These are phyloP conservation scores for Rachycentron canadum DNA, from an alignment of 2,797 vertebrate species.

Conservation along the genomic window DNA sequence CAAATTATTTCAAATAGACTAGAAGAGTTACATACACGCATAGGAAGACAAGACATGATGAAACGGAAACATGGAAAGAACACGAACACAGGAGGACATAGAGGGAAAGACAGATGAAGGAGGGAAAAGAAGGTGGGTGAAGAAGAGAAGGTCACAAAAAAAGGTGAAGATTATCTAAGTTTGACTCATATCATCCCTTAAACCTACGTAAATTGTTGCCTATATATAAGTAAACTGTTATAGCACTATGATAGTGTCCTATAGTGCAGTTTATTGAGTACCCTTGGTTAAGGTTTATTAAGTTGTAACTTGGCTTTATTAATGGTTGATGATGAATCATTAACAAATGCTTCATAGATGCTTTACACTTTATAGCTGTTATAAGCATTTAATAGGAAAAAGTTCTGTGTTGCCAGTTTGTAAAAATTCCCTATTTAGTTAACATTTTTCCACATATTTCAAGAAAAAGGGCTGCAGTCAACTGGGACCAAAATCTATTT, in stretches of 20 bases:
- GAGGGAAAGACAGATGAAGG: too few species aligned
- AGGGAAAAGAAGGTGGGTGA: not conserved
- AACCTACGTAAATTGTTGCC: not conserved
- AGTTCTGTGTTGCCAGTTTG: too few species aligned
- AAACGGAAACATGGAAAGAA: conserved; percentile 2
- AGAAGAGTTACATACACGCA: not conserved
- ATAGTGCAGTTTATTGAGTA: not conserved
- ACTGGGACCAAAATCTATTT: too few species aligned
- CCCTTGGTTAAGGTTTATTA: not conserved
- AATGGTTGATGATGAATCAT: not conserved
- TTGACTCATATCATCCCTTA: not conserved
- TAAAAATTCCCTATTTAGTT: too few species aligned
- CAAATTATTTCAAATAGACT: not conserved
- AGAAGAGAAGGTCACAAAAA: not conserved
- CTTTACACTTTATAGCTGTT: too few species aligned
- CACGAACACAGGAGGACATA: not conserved
- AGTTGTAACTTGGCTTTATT: not conserved
- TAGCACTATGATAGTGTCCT: not conserved
- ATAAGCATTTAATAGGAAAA: too few species aligned
- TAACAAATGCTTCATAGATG: not conserved
- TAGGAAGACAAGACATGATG: not conserved
- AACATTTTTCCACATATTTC: too few species aligned
- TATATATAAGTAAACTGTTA: not conserved
- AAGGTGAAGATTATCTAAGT: not conserved
- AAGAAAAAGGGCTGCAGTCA: too few species aligned